These are phyloP conservation scores for Delichon dasypus DNA, from an alignment of 2,797 vertebrate genomes.

Conservation along the genomic window DNA sequence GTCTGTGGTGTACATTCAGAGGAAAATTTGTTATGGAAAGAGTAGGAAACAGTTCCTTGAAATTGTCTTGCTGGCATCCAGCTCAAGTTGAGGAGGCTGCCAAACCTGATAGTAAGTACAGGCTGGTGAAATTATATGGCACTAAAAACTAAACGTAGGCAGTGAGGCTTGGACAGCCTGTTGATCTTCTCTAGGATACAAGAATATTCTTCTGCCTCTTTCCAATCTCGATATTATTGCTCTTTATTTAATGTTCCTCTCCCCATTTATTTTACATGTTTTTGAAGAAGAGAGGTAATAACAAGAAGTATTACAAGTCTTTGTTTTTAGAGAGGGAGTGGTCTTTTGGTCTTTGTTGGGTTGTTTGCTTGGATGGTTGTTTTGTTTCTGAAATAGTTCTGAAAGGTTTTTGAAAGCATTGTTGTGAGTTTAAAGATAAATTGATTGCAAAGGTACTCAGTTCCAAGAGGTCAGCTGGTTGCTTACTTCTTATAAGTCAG, in stretches of 20 bases:
- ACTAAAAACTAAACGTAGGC: background rate
- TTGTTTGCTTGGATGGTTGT: background rate
- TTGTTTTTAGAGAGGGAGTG: background rate
- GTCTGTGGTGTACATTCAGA: background rate
- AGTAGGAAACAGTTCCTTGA: background rate
- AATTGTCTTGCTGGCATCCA: background rate
- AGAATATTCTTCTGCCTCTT: background rate
- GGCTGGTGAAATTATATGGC: background rate
- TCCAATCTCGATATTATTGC: background rate
- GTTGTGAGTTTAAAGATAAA: background rate
- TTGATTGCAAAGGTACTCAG: background rate
- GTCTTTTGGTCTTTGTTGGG: background rate
- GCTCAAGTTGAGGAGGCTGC: background rate
- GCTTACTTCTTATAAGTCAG: background rate
- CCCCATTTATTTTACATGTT: fast-evolving
- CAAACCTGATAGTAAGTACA: background rate
- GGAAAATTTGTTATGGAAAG: background rate
- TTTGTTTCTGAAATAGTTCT: background rate
- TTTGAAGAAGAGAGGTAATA: background rate
- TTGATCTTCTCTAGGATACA: background rate
- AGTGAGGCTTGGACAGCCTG: background rate
- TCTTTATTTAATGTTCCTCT: background rate
- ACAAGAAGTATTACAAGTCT: background rate
- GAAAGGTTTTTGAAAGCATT: background rate
- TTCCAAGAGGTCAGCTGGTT: background rate